Conservation (phyloP, 2,797 vertebrate genomes). For the Gouania willdenowi region DNA sequence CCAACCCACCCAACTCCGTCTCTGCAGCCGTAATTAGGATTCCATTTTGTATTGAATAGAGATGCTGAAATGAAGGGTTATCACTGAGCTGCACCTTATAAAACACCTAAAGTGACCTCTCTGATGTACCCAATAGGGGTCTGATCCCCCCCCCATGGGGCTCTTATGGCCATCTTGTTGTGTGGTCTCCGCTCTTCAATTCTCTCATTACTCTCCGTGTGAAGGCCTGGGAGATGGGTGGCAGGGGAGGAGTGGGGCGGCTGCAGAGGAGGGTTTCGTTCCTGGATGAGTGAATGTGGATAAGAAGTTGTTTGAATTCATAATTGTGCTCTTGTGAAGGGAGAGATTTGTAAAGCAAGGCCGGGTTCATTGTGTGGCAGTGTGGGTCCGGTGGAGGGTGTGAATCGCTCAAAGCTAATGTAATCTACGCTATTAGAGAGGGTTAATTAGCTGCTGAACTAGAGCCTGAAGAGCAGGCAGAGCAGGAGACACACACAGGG, state of each 20-base stretch:
- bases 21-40: conserved; percentile 71
- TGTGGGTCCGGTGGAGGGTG: conserved; percentile 77
- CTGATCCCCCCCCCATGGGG: conserved; percentile 12
- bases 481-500: conserved; percentile 43
- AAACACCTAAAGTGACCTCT: conserved; percentile 76
- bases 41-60: conserved; percentile 66
- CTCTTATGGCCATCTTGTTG: conserved; percentile 64
- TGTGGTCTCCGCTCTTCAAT: conserved; percentile 73
- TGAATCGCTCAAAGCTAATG: conserved; percentile 82
- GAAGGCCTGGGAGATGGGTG: conserved; percentile 62
- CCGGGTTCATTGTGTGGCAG: conserved; percentile 79
- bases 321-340: conserved; percentile 83
- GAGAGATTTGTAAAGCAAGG: conserved; percentile 84
- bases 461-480: conserved; percentile 69
- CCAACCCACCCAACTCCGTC: conserved; percentile 25
- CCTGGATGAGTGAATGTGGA: conserved; percentile 80
- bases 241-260: conserved; percentile 56
- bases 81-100: conserved; percentile 58
- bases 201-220: conserved; percentile 70
- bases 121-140: conserved; percentile 63
- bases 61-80: conserved; percentile 72
- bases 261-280: conserved; percentile 60
- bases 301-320: conserved; percentile 85
- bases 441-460: conserved; percentile 84
- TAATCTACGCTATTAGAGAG: conserved; percentile 86